Evolutionary conservation across 2,113 vertebrate species (phyloP), one percentile per base, ranked within the genome.

Genomic region (Vulpes lagopus): DNA sequence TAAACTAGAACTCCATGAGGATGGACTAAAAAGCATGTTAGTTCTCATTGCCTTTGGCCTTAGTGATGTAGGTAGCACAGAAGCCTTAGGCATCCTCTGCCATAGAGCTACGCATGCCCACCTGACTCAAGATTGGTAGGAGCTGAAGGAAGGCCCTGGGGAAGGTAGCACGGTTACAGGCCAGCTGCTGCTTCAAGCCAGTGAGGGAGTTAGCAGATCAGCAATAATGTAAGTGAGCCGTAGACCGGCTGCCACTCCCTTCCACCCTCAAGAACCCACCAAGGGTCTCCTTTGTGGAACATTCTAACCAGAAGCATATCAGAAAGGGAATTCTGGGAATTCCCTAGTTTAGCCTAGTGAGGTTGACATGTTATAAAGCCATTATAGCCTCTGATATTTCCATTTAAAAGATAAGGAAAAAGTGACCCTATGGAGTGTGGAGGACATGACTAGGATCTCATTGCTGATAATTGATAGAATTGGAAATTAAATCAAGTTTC

Each of bases 281-380:
- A 30, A 49, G 22, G 1, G 32, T 35, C 49, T 65, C 11, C 23
- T 10, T 35, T 15, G 5, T 35, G 14, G 3, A 12, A 19, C 0
- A 57, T 20, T 1, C 53, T 59, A 87, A 60, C 19, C 32, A 38
- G 22, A 87, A 79, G 83, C 16, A 59, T 35, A 16, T 15, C 32
- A 57, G 20, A 82, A 89, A 30, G 19, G 23, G 55, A 81, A 87
- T 93, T 95, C 73, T 85, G 35, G 32, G 80, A 93, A 86, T 49
- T 30, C 1, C 43, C 43, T 11, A 59, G 11, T 76, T 81, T 55
- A 51, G 5, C 19, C 35, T 59, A 43, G 51, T 16, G 3, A 71
- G 3, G 0, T 23, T 17, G 38, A 38, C 32, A 8, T 9, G 69
- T 78, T 76, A 15, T n/a, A 57, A 89, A 96, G 59, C 16, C 67